Evolutionary conservation across 2,113 vertebrate genomes (phyloP), one percentile per base, ranked within the genome.

Genomic region (Paradisaea rubra): DNA sequence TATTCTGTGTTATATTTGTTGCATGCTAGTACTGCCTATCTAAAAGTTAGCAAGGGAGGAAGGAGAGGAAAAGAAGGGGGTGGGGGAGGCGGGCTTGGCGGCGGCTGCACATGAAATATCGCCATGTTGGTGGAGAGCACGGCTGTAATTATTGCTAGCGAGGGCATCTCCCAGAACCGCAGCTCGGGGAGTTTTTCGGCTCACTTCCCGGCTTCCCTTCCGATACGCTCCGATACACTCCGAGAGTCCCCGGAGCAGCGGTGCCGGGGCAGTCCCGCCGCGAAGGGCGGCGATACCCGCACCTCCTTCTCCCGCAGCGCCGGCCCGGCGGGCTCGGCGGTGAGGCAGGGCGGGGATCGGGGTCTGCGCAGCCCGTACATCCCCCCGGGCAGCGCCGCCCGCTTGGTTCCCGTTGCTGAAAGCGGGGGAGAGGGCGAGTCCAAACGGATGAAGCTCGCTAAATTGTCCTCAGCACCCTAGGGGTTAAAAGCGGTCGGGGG

Each of bases 81-180:
- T 14, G 41, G 61, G 63, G 70, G 71, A 68, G 64, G 82, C 68
- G 23, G 47, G 47, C 28, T 72, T 50, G 83, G 7, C 68, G 63
- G 45, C 27, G 50, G 78, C 78, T 73, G 73, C 77, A 56, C 79
- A 93, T 93, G 88, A 96, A 97, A 97, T 96, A 96, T 96, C 95
- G 97, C 97, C 96, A 97, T 97, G 96, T 97, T 97, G 97, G 93
- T 90, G 71, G 74, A 95, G 44, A 96, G 71, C 33, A 12, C 80
- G 37, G 77, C 77, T 71, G 49, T 81, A 91, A 93, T 95, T 92
- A 81, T 6, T 68, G 47, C 73, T n/a, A 78, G 74, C 5, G 49
- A 84, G 65, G 73, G 49, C 69, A 96, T 91, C 87, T 93, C 70
- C 56, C 65, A 33, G 56, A 59, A 44, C 23, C 3, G 30, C 79